A percentile compares a stretch with the other conserved stretches of the same genome.
Evolutionary conservation across 2,797 vertebrate genomes (phyloP).

Genomic region (Ctenochaetus hawaiiensis): DNA sequence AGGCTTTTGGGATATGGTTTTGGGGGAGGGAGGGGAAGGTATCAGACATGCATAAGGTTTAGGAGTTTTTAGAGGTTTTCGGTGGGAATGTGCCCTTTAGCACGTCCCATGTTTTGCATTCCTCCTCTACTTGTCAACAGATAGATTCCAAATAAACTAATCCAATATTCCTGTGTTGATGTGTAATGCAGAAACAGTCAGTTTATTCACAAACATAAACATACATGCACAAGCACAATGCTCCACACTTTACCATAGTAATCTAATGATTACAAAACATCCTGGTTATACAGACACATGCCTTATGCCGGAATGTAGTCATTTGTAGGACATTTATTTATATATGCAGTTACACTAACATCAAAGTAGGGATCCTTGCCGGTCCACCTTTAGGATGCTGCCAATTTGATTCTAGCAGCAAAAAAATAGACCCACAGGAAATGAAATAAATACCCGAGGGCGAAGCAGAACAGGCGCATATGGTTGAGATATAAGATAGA

Average conservation of each 20-base stretch:
- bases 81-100: constrained; percentile 17
- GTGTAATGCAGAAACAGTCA: background rate
- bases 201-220: background rate
- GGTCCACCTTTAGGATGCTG: background rate
- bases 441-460: background rate
- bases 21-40: constrained; percentile 6
- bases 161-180: constrained; percentile 1
- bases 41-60: constrained; percentile 35
- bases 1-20: constrained; percentile 30
- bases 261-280: background rate
- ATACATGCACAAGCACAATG: background rate
- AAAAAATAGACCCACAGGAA: constrained; percentile 7
- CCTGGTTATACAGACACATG: background rate
- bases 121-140: constrained; percentile 41
- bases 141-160: constrained; percentile 51
- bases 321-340: background rate
- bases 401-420: background rate
- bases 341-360: background rate
- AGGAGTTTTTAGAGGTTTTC: constrained; percentile 47
- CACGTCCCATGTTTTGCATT: constrained; percentile 30
- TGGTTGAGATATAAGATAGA: constrained; percentile 6
- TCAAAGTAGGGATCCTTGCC: background rate
- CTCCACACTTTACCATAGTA: background rate
- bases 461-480: background rate
- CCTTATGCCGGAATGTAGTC: background rate